A percentile compares a stretch with the other conserved stretches of the same genome.
Conservation (phyloP, 2,113 vertebrate genomes). For the Bujurquina vittata region DNA sequence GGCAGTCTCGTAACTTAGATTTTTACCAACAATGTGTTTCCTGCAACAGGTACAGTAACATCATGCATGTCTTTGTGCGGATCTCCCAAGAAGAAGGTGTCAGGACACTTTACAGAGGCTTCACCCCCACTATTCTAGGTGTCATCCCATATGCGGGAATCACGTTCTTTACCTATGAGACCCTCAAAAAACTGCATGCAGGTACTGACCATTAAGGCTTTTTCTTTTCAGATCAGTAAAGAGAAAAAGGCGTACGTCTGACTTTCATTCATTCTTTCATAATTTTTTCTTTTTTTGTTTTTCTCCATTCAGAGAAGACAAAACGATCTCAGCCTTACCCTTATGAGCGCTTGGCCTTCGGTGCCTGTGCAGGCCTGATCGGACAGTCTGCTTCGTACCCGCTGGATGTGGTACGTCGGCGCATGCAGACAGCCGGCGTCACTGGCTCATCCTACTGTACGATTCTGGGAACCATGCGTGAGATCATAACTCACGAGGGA, state of each 20-base stretch:
- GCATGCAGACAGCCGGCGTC: slow-evolving; percentile 96
- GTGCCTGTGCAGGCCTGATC: slow-evolving; percentile 92
- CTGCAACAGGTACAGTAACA: slow-evolving; percentile 92
- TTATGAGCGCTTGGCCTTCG: slow-evolving; percentile 89
- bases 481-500: slow-evolving; percentile 88
- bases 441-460: slow-evolving; percentile 84
- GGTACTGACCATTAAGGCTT: slow-evolving; percentile 74
- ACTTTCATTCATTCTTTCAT: background rate
- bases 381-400: slow-evolving; percentile 96
- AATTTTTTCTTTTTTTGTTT: background rate
- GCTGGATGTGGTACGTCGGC: slow-evolving; percentile 94
- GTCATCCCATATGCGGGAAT: slow-evolving; percentile 95
- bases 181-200: slow-evolving; percentile 90
- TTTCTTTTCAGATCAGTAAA: background rate
- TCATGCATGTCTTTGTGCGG: slow-evolving; percentile 92
- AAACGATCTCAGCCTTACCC: slow-evolving; percentile 86
- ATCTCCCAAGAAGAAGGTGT: slow-evolving; percentile 94
- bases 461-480: slow-evolving; percentile 85
- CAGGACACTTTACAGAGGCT: slow-evolving; percentile 91
- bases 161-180: slow-evolving; percentile 97
- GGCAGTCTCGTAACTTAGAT: background rate
- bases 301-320: slow-evolving; percentile 82
- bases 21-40: background rate
- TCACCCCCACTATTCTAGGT: slow-evolving; percentile 91
- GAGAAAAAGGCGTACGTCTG: background rate